Evolutionary conservation across 2,113 vertebrate species (phyloP), one percentile per base, ranked within the genome.

Genomic region (Neofelis nebulosa): DNA sequence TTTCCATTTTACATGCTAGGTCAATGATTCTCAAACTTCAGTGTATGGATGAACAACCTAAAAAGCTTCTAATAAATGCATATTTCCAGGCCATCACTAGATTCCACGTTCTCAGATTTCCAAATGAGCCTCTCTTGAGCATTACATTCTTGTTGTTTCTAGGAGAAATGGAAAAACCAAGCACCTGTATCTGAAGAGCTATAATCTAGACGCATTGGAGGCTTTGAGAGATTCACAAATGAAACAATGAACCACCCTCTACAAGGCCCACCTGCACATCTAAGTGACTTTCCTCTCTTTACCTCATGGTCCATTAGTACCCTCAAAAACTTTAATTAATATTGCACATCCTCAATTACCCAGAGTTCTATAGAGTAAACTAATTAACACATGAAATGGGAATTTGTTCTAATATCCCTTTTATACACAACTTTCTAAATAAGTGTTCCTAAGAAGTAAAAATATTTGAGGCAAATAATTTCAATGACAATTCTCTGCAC

Each of bases 61-160:
- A 66, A 71, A 1, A 86, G 38, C 7, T 69, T 79, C 71, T 63
- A 89, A 85, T 36, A 78, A 80, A 66, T 63, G 1, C 9, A 7
- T 41, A 31, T 79, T 52, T 83, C 36, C 38, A 69, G 19, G 68
- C 48, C 4, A 55, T 52, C 76, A 74, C 27, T 52, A 63, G 41
- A 79, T 50, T 80, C 18, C 27, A 74, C 41, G 36, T 57, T 92
- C 95, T 87, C 48, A 55, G 41, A 96, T 90, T 89, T 95, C 48
- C 12, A 69, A 21, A 84, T 19, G 21, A 19, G 41, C 36, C 48
- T 92, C 48, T 52, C n/a, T 31, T 66, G 11, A 86, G 15, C 18
- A 36, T n/a, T 89, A 79, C 11, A 74, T 50, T 63, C 25, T 52
- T 88, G 18, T 45, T 14, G 16, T 50, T 25, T 87, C 31, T 84